phyloP scores from a whole-genome alignment of 2,113 vertebrate genomes.

The Astatoreochromis straeleni region DNA sequence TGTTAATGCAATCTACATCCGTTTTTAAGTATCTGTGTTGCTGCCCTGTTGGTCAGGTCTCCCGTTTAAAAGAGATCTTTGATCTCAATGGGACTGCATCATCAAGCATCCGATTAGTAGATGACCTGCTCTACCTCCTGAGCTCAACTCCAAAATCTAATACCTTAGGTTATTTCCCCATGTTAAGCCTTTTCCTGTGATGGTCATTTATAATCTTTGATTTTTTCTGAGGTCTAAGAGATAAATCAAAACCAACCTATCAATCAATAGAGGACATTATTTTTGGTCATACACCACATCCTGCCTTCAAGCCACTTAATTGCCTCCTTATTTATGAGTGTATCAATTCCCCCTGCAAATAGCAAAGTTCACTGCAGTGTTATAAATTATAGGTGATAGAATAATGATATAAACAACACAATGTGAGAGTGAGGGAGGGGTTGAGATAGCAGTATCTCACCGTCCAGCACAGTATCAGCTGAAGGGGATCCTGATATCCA shows the following conservation, averaged over 20 bases:
- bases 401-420: background rate
- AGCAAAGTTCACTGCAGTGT: background rate
- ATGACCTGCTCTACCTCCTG: background rate
- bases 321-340: background rate
- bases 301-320: background rate
- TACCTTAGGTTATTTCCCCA: background rate
- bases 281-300: background rate
- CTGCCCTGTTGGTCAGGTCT: background rate
- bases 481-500: constrained; percentile 63
- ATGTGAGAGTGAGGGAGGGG: background rate
- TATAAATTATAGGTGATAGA: background rate
- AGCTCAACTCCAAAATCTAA: background rate
- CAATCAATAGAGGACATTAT: background rate
- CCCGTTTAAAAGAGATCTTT: background rate
- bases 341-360: background rate
- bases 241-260: background rate
- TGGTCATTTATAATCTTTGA: background rate
- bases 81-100: background rate
- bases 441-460: constrained; percentile 57
- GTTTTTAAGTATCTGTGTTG: background rate
- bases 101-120: background rate
- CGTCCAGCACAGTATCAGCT: constrained; percentile 60
- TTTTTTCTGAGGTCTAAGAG: background rate
- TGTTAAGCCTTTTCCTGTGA: background rate
- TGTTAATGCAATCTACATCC: background rate